Base-by-base conservation (phyloP, 1,140 invertebrate species). In the Bombus difficillimus region DNA sequence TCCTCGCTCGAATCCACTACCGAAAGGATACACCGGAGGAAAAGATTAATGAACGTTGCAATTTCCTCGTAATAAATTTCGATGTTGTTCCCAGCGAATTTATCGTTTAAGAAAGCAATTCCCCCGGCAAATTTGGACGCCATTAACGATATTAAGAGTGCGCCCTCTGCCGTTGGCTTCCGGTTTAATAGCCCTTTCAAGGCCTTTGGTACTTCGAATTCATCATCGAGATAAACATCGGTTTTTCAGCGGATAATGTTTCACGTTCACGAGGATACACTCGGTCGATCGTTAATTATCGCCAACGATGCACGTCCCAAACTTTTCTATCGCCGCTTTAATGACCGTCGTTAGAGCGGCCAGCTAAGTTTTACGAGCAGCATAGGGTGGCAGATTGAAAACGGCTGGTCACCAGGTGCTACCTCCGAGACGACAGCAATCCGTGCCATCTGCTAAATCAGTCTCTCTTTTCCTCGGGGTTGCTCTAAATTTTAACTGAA, bases 151-250 rank as follows among this genome's bases (percentile, higher is more conserved):
- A 79, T 84, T 79, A 84, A 84, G 68, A 71, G 53, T 41, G 39
- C 83, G 75, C 83, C 64, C 41, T 69, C 22, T 34, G 64, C 66
- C 71, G 81, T 68, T 74, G 47, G 86, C 79, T 89, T 89, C 88
- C 88, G 88, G 84, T 89, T 89, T 89, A 80, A 88, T 83, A 75
- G 85, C 85, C 85, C 79, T 66, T 75, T 86, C 85, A 66, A 71
- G 66, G 83, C 77, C 62, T 81, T 43, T 53, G 37, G 66, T 77
- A 74, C 85, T 77, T 87, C 85, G 80, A 89, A 90, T 90, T 89
- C 89, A 90, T 90, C 88, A 90, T 81, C 88, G 78, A 90, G 89
- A 90, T 90, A 90, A 90, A 87, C 86, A 90, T 90, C 89, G 86
- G 82, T 89, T 90, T 90, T 90, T 90, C 89, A 89, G 69, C 86